Evolutionary conservation across 1,140 invertebrate genomes (phyloP).

Genomic region (Lasioglossum albipes): DNA sequence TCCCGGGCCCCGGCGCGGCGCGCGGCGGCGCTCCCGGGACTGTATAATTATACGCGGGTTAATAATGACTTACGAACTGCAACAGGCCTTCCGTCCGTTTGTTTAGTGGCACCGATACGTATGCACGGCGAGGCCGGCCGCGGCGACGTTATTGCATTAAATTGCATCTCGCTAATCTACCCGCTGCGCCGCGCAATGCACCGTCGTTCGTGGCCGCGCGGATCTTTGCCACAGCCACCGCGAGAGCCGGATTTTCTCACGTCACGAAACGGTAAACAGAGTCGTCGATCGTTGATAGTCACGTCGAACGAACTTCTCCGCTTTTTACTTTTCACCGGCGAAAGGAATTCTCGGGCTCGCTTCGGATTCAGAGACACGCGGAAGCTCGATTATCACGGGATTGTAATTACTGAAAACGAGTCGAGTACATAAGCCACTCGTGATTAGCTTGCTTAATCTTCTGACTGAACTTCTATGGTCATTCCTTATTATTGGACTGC

Average conservation of each 20-base stretch:
- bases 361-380: background rate
- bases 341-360: background rate
- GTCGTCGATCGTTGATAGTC: constrained; percentile 28
- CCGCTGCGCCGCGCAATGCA: constrained; percentile 26
- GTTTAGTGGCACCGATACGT: constrained; percentile 58
- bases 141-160: constrained; percentile 47
- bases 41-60: constrained; percentile 62
- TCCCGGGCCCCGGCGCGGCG: constrained; percentile 1
- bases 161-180: constrained; percentile 57
- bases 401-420: background rate
- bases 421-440: background rate
- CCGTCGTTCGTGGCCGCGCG: background rate
- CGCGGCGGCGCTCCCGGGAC: background rate
- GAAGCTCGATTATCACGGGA: background rate
- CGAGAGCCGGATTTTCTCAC: constrained; percentile 8
- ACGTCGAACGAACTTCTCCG: background rate
- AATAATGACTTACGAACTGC: constrained; percentile 64
- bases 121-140: constrained; percentile 10
- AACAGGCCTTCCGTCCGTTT: constrained; percentile 52
- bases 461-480: background rate
- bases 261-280: constrained; percentile 13
- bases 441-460: background rate
- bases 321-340: background rate
- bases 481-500: too few relatives aligned
- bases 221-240: background rate